Evolutionary conservation across 2,113 vertebrate species (phyloP), one percentile per base, ranked within the genome.

Genomic region (Alces alces): DNA sequence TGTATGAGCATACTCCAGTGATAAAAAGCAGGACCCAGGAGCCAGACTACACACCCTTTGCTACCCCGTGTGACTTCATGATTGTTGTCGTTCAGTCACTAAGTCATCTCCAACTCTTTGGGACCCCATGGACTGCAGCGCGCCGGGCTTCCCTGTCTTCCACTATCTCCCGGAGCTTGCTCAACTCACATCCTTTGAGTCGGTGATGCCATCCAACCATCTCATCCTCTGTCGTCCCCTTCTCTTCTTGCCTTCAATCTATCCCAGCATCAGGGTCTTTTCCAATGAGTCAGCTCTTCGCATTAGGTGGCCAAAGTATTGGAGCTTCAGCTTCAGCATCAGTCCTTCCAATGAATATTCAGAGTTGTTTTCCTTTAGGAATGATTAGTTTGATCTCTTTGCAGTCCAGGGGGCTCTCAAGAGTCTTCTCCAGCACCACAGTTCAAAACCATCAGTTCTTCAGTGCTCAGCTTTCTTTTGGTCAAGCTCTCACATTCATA

Each of bases 91-190:
- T 76, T 76, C 6, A 76, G 70, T 15, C 23, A 43, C 39, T 76
- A 39, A 76, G 12, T 76, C 70, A 43, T 27, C 21, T 13, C 2
- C 23, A 43, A 43, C 23, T 76, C 23, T 43, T 43, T 43, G 36
- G 6, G 11, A 27, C 12, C 70, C 70, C 1, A 0, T 43, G 23
- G 39, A 76, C 12, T 76, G 36, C 39, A 76, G 39, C 0, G 0
- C 25, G 4, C 12, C 23, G 43, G 39, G 6, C 11, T 76, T 76
- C 39, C 70, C 70, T 43, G 70, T 43, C 39, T 3, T 76, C 39
- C 70, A 76, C 23, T 43, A 2, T 43, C 39, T 76, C 36, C 70
- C 13, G 4, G 70, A 43, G 23, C 39, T 27, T 76, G 70, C 70
- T 43, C 39, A 27, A 43, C 23, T 43, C 23, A 43, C 1, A 3